A percentile compares a stretch with the other conserved stretches of the same genome.
These are phyloP conservation scores for Saimiri boliviensis DNA, from an alignment of 2,113 vertebrate species.

Conservation along the genomic window DNA sequence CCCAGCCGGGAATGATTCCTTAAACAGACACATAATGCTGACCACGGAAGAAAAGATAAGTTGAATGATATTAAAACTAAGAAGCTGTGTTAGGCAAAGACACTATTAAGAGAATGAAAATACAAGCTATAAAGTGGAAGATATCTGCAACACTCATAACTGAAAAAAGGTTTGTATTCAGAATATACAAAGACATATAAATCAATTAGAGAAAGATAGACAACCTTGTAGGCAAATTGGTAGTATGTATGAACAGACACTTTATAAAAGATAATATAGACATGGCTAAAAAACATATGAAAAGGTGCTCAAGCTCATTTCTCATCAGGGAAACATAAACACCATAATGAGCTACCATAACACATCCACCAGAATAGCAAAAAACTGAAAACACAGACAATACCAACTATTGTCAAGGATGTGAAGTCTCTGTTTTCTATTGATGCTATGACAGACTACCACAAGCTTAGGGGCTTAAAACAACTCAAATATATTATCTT, in stretches of 20 bases:
- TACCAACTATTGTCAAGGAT: neutral
- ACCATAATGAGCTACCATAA: neutral
- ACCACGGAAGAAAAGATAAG: neutral
- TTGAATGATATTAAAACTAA: neutral
- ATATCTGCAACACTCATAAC: neutral
- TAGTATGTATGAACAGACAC: neutral
- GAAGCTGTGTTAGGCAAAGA: neutral
- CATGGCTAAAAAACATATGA: neutral
- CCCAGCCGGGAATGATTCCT: neutral
- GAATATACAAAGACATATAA: neutral
- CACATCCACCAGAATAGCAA: neutral
- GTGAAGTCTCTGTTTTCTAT: neutral
- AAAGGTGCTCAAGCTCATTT: neutral
- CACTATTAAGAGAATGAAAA: neutral
- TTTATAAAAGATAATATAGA: neutral
- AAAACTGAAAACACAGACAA: neutral
- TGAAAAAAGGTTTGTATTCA: neutral
- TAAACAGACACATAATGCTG: neutral
- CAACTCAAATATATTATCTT: neutral
- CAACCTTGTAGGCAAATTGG: neutral
- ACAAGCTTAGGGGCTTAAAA: neutral
- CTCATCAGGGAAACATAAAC: neutral
- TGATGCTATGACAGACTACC: neutral
- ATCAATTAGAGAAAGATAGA: neutral
- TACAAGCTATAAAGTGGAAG: neutral